phyloP scores from a whole-genome alignment of 2,797 vertebrate genomes.

The Potorous gilbertii region DNA sequence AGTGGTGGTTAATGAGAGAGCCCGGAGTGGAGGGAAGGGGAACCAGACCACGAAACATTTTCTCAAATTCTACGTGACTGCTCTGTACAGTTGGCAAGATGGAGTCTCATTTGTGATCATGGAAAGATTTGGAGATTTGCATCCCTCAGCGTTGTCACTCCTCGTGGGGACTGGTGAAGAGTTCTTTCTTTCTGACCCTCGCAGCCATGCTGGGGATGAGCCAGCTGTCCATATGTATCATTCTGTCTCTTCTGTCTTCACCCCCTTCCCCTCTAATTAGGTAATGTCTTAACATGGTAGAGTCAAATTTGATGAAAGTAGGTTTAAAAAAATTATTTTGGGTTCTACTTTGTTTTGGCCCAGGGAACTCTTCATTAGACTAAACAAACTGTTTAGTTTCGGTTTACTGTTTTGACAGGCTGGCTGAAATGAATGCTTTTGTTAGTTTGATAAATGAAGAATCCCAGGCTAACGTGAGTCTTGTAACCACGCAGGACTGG shows the following conservation, averaged over 20 bases:
- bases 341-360: constrained; percentile 63
- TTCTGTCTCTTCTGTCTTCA: constrained; percentile 28
- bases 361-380: constrained; percentile 63
- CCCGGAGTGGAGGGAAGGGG: constrained; percentile 20
- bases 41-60: constrained; percentile 35
- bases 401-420: constrained; percentile 56
- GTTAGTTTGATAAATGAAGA: constrained; percentile 72
- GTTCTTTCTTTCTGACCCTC: background rate
- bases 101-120: background rate
- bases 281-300: constrained; percentile 45
- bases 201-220: constrained; percentile 40
- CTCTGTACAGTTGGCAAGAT: background rate
- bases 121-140: background rate
- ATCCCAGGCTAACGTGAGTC: constrained; percentile 59
- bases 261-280: constrained; percentile 49
- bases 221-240: background rate
- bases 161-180: constrained; percentile 49
- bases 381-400: constrained; percentile 73
- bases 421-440: constrained; percentile 57
- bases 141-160: background rate
- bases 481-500: constrained; percentile 52
- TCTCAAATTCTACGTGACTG: constrained; percentile 20
- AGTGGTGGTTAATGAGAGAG: constrained; percentile 45
- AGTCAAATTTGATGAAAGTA: constrained; percentile 60
- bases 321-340: background rate